These are phyloP conservation scores for Apocheima hispidaria DNA, from an alignment of 2,888 invertebrate species.

Conservation along the genomic window DNA sequence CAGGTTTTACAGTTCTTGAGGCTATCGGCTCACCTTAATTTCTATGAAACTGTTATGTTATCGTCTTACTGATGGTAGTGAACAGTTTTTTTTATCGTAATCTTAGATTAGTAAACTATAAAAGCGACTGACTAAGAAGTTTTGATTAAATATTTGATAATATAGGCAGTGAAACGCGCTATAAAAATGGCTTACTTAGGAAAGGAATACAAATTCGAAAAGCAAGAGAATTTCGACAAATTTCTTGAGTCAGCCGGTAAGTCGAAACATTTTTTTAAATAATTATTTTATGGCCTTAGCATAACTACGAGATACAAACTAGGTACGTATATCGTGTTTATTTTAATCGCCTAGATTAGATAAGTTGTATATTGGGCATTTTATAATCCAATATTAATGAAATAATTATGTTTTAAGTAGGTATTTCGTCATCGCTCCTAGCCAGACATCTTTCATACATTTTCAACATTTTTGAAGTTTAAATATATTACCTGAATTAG, in stretches of 20 bases:
- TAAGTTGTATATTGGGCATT: background rate
- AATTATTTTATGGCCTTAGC: too few species aligned
- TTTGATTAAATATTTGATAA: background rate
- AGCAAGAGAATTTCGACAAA: slow-evolving; percentile 56
- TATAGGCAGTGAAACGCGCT: background rate
- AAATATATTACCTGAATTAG: too few species aligned
- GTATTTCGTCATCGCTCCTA: too few species aligned
- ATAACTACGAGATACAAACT: too few species aligned
- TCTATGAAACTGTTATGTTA: background rate
- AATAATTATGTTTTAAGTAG: too few species aligned
- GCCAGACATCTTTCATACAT: too few species aligned
- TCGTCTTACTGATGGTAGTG: background rate
- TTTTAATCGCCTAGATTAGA: background rate
- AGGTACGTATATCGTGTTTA: too few species aligned
- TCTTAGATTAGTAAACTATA: background rate
- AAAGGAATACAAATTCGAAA: slow-evolving; percentile 52
- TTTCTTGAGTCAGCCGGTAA: slow-evolving; percentile 54
- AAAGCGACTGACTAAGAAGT: background rate
- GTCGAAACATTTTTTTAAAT: slow-evolving; percentile 25
- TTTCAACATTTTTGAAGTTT: background rate
- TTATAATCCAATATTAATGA: too few species aligned
- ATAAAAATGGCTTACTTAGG: slow-evolving; percentile 57
- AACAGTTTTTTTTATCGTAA: background rate
- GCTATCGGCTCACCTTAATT: too few species aligned
- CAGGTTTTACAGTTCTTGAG: too few species aligned